Conservation (phyloP, 2,797 vertebrate genomes). For the Enteromius viviparus region DNA sequence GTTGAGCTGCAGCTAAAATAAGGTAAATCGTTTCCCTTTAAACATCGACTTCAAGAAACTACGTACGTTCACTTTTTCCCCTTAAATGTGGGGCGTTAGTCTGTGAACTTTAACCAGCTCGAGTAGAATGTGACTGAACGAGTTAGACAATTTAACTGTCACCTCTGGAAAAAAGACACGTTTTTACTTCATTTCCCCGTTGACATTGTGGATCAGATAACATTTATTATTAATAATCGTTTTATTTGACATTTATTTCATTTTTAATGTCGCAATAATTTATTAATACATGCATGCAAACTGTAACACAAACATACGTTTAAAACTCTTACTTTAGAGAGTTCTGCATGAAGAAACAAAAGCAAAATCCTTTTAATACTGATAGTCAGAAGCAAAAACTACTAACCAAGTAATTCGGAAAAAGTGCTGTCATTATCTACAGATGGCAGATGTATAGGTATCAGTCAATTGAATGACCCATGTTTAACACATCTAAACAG, state of each 20-base stretch:
- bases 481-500: neutral
- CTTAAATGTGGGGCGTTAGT: slow-evolving; percentile 64
- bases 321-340: slow-evolving; percentile 9
- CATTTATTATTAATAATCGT: neutral
- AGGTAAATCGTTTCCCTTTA: neutral
- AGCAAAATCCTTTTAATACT: neutral
- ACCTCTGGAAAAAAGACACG: slow-evolving; percentile 37
- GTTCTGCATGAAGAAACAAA: neutral
- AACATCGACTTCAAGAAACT: slow-evolving; percentile 4
- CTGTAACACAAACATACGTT: neutral
- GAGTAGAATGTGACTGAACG: slow-evolving; percentile 76
- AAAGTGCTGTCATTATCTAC: neutral
- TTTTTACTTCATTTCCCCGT: neutral
- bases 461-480: neutral
- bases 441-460: neutral
- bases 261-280: slow-evolving; percentile 3
- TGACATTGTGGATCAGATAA: neutral
- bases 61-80: slow-evolving; percentile 13
- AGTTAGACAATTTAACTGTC: slow-evolving; percentile 66
- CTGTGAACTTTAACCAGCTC: slow-evolving; percentile 62
- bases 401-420: neutral
- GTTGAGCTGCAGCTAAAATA: neutral
- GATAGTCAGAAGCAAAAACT: neutral
- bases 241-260: neutral
- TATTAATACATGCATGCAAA: neutral